A percentile compares a stretch with the other conserved stretches of the same genome.
These are phyloP conservation scores for Oasisia sp. DNA, from an alignment of 2,888 invertebrate species.

Conservation along the genomic window DNA sequence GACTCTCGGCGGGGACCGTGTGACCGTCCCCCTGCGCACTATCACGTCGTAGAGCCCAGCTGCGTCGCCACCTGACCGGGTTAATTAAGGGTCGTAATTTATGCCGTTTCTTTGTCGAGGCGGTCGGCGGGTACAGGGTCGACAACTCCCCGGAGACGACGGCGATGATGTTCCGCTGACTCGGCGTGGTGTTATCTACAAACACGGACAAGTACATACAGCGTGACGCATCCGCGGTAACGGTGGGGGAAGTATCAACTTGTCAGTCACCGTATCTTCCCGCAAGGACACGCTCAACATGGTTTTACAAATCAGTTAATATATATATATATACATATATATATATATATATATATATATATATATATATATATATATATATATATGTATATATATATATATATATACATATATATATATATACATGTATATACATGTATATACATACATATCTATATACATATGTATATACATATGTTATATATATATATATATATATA, in stretches of 20 bases:
- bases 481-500: no score
- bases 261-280: not conserved
- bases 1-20: not conserved
- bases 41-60: not conserved
- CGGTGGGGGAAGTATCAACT: not conserved
- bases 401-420: no score
- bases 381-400: no score
- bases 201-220: not conserved
- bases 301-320: not conserved
- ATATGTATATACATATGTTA: no score
- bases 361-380: no score
- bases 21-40: not conserved
- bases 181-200: not conserved
- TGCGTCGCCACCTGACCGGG: not conserved
- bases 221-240: not conserved
- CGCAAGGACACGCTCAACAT: not conserved
- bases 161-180: not conserved
- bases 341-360: no score
- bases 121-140: not conserved
- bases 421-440: no score
- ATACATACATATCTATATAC: no score
- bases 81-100: conserved; percentile 17
- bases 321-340: not conserved
- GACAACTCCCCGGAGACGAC: not conserved
- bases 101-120: not conserved